Percentiles rank a stretch among this genome's conserved stretches.
Conservation (phyloP, 2,113 vertebrate species). For the Sturnus vulgaris region DNA sequence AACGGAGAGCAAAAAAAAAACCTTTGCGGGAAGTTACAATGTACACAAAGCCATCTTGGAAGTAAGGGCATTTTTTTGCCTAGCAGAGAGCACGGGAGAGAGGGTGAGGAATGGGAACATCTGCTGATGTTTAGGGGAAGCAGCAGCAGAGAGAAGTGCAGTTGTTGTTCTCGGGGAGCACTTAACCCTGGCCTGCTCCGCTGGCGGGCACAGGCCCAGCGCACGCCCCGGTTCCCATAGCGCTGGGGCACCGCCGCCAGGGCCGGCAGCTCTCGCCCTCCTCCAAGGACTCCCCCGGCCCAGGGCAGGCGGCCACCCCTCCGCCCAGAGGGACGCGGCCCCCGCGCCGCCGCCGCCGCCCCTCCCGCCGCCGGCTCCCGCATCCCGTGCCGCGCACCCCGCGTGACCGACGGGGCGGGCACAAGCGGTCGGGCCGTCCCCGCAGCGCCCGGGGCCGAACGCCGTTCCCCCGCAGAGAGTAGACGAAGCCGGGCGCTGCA, state of each 20-base stretch:
- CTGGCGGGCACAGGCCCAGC: neutral
- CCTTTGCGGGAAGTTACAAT: fast-evolving
- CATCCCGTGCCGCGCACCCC: neutral
- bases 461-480: fast-evolving
- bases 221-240: neutral
- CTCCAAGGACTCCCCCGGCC: fast-evolving
- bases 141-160: neutral
- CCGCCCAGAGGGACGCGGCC: neutral
- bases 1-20: neutral
- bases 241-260: neutral
- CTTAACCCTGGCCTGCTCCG: fast-evolving
- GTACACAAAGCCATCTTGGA: neutral
- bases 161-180: too few species aligned
- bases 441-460: neutral
- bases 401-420: neutral
- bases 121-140: neutral
- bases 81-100: neutral
- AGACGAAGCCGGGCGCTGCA: fast-evolving
- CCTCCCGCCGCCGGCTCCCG: neutral
- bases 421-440: neutral
- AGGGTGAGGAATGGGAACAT: fast-evolving
- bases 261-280: neutral
- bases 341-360: neutral
- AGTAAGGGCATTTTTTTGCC: fast-evolving
- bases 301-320: neutral